Evolutionary conservation across 1,140 invertebrate genomes (phyloP).

Genomic region (Eupristina koningsbergeri): DNA sequence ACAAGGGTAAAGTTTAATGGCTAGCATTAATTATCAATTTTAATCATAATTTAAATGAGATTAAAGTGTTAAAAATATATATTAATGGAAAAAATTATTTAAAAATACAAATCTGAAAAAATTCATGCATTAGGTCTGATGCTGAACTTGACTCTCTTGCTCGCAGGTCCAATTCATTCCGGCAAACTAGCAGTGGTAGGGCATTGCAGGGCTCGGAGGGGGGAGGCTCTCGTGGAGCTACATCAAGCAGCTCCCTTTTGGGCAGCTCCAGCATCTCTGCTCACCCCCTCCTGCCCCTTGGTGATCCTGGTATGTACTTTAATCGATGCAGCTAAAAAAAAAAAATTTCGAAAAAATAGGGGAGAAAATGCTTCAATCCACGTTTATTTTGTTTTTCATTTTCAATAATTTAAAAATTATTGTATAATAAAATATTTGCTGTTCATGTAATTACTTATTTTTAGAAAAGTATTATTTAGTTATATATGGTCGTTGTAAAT

Average conservation of each 20-base stretch:
- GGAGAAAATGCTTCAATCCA: constrained; percentile 57
- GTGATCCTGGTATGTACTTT: constrained; percentile 78
- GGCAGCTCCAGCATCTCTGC: constrained; percentile 86
- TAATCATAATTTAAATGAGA: constrained; percentile 32
- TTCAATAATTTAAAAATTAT: constrained; percentile 34
- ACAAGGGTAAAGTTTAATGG: constrained; percentile 32
- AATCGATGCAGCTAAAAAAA: constrained; percentile 64
- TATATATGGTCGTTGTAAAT: constrained; percentile 46
- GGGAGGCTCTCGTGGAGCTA: constrained; percentile 75
- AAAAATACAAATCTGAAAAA: constrained; percentile 42
- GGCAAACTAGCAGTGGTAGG: constrained; percentile 78
- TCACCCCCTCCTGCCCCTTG: constrained; percentile 87
- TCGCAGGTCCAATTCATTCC: constrained; percentile 89
- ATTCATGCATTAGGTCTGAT: constrained; percentile 71
- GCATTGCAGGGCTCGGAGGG: constrained; percentile 74
- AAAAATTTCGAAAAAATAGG: constrained; percentile 36
- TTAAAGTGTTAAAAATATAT: neutral
- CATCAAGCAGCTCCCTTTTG: constrained; percentile 77
- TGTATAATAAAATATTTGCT: constrained; percentile 46
- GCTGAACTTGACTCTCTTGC: constrained; percentile 78
- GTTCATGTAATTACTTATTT: constrained; percentile 52
- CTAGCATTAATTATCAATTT: constrained; percentile 31
- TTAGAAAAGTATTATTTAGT: constrained; percentile 41
- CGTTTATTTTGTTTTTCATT: constrained; percentile 24
- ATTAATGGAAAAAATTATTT: neutral